Percentiles rank a stretch among this genome's conserved stretches.
Conservation (phyloP, 2,113 vertebrate species). For the Chascanopsetta lugubris region DNA sequence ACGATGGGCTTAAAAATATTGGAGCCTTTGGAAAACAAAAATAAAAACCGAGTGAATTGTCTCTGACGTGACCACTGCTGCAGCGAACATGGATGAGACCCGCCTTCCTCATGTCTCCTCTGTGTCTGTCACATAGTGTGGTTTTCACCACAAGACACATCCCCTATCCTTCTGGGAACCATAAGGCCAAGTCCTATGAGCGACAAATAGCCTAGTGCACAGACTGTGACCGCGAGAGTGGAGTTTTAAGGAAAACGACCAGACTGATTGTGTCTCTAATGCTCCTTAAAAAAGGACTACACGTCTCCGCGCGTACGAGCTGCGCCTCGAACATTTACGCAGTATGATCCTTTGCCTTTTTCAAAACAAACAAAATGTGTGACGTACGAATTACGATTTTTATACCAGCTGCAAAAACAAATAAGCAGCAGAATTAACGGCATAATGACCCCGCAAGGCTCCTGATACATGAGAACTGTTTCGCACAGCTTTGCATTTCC, state of each 20-base stretch:
- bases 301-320: too few species aligned
- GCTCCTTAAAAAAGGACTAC: not conserved
- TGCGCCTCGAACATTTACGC: too few species aligned
- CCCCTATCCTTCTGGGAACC: constrained; percentile 71
- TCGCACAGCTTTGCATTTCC: constrained; percentile 70
- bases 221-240: constrained; percentile 39
- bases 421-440: constrained; percentile 37
- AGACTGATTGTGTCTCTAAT: constrained; percentile 10
- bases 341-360: not conserved
- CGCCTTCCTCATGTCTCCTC: constrained; percentile 70
- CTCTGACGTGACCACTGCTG: constrained; percentile 67
- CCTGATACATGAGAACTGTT: constrained; percentile 67
- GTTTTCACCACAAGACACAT: constrained; percentile 79
- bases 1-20: constrained; percentile 13
- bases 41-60: constrained; percentile 54
- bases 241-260: constrained; percentile 20
- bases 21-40: constrained; percentile 21
- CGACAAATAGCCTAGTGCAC: constrained; percentile 46
- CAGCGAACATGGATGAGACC: constrained; percentile 68
- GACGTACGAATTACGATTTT: constrained; percentile 12
- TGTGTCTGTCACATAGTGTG: constrained; percentile 78
- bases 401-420: constrained; percentile 1
- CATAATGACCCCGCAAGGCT: constrained; percentile 48
- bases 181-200: constrained; percentile 63
- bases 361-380: not conserved